Percentiles rank a stretch among this genome's conserved stretches.
These are phyloP conservation scores for Orthosia gothica DNA, from an alignment of 2,888 invertebrate species.

Conservation along the genomic window DNA sequence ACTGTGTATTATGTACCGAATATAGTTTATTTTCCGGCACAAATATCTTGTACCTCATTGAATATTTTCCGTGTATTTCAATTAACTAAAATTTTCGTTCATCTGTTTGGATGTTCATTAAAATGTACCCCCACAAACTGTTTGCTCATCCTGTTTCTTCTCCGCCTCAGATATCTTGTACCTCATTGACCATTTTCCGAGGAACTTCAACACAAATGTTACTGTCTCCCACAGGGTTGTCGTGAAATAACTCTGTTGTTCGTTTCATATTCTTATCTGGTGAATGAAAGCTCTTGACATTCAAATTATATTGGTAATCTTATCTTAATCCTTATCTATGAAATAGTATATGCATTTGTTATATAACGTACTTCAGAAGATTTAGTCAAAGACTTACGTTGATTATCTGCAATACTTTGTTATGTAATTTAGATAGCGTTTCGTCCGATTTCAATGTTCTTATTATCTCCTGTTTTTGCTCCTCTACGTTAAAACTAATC, in stretches of 20 bases:
- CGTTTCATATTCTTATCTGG: constrained; percentile 15
- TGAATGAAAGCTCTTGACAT: constrained; percentile 31
- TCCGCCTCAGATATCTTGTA: too few species aligned
- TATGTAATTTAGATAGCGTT: constrained; percentile 16
- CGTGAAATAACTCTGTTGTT: constrained; percentile 4
- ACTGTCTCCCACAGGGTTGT: constrained; percentile 23
- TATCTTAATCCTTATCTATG: constrained; percentile 32
- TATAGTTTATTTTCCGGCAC: constrained; percentile 14
- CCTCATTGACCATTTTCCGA: not conserved
- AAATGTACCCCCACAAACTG: too few species aligned
- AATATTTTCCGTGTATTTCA: too few species aligned
- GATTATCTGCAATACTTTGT: constrained; percentile 3
- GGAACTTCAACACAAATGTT: constrained; percentile 21
- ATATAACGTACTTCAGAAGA: constrained; percentile 3
- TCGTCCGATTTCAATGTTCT: not conserved
- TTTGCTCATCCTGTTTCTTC: too few species aligned
- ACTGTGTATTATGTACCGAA: not conserved
- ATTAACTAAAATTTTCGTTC: too few species aligned
- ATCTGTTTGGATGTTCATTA: too few species aligned
- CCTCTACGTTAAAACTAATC: constrained; percentile 13
- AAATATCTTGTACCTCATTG: constrained; percentile 15
- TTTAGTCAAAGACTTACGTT: not conserved
- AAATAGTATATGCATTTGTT: constrained; percentile 10
- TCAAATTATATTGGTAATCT: constrained; percentile 34
- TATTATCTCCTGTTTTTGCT: constrained; percentile 4